phyloP scores from a whole-genome alignment of 1,140 invertebrate genomes.

The Papilio helenus region DNA sequence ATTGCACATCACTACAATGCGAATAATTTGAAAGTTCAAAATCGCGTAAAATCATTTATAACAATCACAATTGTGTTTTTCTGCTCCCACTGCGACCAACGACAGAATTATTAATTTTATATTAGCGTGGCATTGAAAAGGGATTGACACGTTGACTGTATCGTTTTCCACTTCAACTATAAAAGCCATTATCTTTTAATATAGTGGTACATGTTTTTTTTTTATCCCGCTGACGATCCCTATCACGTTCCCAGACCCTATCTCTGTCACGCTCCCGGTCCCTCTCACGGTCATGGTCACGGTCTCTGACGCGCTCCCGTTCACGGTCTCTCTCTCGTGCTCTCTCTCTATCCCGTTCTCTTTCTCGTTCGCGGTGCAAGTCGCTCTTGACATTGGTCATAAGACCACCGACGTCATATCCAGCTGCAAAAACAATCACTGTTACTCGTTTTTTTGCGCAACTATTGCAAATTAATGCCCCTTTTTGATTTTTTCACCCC shows the following conservation, averaged over 20 bases:
- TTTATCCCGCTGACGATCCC: not conserved
- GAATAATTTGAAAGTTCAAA: conserved; percentile 38
- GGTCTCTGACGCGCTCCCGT: not conserved
- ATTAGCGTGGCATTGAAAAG: conserved; percentile 76
- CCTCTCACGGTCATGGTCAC: not conserved
- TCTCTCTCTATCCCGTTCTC: not conserved
- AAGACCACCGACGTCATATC: conserved; percentile 96
- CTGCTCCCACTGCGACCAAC: conserved; percentile 37
- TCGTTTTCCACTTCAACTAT: conserved; percentile 80
- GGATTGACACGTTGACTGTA: conserved; percentile 76
- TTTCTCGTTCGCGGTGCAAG: conserved; percentile 50
- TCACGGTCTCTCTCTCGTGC: not conserved
- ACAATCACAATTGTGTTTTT: conserved; percentile 45
- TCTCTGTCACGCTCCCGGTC: not conserved
- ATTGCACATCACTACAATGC: conserved; percentile 33
- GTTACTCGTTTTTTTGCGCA: conserved; percentile 20
- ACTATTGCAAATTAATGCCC: not conserved
- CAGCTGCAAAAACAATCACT: conserved; percentile 84
- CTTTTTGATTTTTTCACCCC: not conserved
- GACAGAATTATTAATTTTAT: conserved; percentile 79
- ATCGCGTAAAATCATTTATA: conserved; percentile 50
- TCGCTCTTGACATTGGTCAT: conserved; percentile 90
- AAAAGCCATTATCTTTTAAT: conserved; percentile 67
- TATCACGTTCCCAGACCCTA: not conserved
- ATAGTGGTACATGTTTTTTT: no score